These are phyloP conservation scores for Prionailurus bengalensis DNA, from an alignment of 2,113 vertebrate species.

Conservation along the genomic window DNA sequence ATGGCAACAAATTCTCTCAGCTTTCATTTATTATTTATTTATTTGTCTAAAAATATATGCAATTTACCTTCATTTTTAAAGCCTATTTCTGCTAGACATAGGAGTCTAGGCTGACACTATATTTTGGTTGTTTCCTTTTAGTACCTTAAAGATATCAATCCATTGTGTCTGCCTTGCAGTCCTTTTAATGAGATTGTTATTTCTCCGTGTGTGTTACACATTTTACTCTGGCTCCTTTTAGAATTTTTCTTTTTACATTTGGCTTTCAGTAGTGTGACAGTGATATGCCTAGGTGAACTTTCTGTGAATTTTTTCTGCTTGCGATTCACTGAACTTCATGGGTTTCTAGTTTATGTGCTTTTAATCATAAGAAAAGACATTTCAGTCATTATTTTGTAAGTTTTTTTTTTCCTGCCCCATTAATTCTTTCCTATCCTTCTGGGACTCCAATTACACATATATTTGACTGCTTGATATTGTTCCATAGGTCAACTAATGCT, in stretches of 20 bases:
- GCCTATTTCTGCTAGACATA: not conserved
- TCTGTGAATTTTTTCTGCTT: not conserved
- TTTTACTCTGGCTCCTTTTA: not conserved
- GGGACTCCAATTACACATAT: not conserved
- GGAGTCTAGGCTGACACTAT: not conserved
- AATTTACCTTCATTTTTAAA: not conserved
- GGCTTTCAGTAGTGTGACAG: not conserved
- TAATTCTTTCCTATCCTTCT: not conserved
- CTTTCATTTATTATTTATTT: slow-evolving; percentile 24
- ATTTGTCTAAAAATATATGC: not conserved
- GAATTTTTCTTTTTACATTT: not conserved
- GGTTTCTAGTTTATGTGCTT: not conserved
- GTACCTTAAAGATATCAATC: not conserved
- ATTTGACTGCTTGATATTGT: not conserved
- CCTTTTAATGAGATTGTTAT: not conserved
- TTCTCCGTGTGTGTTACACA: not conserved
- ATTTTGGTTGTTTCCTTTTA: not conserved
- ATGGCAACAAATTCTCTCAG: not conserved
- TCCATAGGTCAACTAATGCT: not conserved
- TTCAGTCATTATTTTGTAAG: not conserved
- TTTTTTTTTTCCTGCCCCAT: not conserved
- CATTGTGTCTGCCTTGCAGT: not conserved
- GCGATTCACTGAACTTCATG: not conserved
- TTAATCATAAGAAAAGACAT: not conserved
- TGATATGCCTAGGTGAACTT: not conserved